A percentile compares a stretch with the other conserved stretches of the same genome.
Conservation (phyloP, 53 echinoderm and acorn worm genomes). For the Echinometra lucunter region DNA sequence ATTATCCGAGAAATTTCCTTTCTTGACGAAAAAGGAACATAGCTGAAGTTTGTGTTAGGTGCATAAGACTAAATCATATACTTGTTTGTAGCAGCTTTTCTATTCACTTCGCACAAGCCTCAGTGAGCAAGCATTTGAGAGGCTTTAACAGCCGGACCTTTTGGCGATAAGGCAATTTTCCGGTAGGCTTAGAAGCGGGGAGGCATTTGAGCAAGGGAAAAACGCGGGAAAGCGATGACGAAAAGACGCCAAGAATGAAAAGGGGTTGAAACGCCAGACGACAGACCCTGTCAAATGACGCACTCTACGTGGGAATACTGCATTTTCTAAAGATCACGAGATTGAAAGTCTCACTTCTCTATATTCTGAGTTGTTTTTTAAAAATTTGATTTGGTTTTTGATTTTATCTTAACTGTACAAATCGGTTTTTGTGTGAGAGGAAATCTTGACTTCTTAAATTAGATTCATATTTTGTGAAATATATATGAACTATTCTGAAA, state of each 20-base stretch:
- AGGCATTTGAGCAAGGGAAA: constrained; percentile 53
- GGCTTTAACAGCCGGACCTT: constrained; percentile 64
- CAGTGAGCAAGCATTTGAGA: constrained; percentile 65
- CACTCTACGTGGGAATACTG: constrained; percentile 48
- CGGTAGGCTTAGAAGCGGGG: constrained; percentile 66
- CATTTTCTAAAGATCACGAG: not conserved
- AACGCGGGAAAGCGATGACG: constrained; percentile 50
- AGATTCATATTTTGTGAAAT: no score
- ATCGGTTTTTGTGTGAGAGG: not conserved
- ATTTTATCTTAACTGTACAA: not conserved
- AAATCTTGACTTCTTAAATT: not conserved
- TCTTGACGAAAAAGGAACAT: not conserved
- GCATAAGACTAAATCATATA: not conserved
- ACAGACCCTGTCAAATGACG: constrained; percentile 41
- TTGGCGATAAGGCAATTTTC: constrained; percentile 71
- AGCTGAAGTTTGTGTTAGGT: not conserved
- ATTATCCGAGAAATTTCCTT: not conserved
- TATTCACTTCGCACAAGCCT: constrained; percentile 10
- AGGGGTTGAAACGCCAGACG: constrained; percentile 32
- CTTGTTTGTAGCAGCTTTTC: constrained; percentile 32
- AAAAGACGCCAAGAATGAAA: constrained; percentile 40
- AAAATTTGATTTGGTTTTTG: not conserved
- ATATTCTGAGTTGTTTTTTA: not conserved
- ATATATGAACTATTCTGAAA: no score
- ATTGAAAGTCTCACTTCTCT: not conserved